These are phyloP conservation scores for Penaeus chinensis DNA, from an alignment of 1,140 invertebrate genomes.

Conservation along the genomic window DNA sequence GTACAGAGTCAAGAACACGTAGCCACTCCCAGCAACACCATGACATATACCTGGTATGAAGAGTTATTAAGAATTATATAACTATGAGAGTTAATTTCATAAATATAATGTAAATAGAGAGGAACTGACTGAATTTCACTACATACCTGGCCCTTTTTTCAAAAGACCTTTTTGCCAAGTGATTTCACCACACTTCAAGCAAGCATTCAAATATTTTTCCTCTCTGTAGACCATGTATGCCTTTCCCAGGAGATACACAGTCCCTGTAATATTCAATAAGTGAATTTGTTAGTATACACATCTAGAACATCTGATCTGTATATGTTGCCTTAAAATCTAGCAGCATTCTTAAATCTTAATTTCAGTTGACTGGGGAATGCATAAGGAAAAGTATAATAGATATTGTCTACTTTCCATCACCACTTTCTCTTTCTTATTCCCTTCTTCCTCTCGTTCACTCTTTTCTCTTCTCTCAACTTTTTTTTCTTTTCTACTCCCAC, in stretches of 20 bases:
- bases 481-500: too few relatives aligned
- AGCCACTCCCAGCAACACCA: slow-evolving; percentile 86
- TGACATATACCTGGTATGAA: slow-evolving; percentile 77
- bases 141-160: slow-evolving; percentile 78
- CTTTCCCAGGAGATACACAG: slow-evolving; percentile 83
- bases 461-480: too few relatives aligned
- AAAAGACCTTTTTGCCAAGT: slow-evolving; percentile 85
- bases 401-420: too few relatives aligned
- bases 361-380: neutral
- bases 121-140: neutral
- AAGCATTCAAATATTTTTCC: slow-evolving; percentile 78
- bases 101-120: too few relatives aligned
- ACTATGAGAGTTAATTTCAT: neutral
- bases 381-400: neutral
- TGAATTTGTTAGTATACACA: slow-evolving; percentile 8
- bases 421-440: too few relatives aligned
- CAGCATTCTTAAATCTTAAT: too few relatives aligned
- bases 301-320: too few relatives aligned
- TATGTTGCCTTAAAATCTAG: too few relatives aligned
- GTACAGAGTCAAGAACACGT: slow-evolving; percentile 84
- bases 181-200: slow-evolving; percentile 78
- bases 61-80: neutral
- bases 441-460: too few relatives aligned
- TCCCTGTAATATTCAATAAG: slow-evolving; percentile 70
- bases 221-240: slow-evolving; percentile 83